Evolutionary conservation across 2,888 invertebrate species (phyloP), one percentile per base, ranked within the genome.

Genomic region (Phengaris alcon): DNA sequence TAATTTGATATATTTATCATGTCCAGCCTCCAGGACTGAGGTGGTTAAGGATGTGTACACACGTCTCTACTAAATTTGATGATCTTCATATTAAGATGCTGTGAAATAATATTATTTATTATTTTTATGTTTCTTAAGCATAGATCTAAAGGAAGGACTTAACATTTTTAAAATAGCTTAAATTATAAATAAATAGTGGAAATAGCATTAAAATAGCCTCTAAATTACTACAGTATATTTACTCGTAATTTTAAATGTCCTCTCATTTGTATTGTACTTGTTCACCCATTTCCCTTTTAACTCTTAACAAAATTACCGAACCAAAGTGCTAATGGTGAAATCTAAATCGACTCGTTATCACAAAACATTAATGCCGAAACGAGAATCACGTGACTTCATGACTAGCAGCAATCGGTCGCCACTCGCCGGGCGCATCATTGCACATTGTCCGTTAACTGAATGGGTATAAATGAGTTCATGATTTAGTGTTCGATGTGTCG

Each of bases 401-500:
- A 87, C 84, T 87, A 82, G 81, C 79, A 82, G 80, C 82, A 81
- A 84, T 85, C 82, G 82, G 44, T 85, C 82, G 82, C 3, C 64
- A 22, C 22, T 59, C 64, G 59, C 59, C 35, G 22, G 80, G 82
- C 78, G 82, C 84, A 83, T 88, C 87, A 88, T 82, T 85, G 85
- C 82, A 83, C 83, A 86, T 85, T 86, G 87, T 89, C 86, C 86
- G 87, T 85, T 86, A 86, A 87, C 87, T 88, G 88, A 89, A 90
- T 88, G 84, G 87, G 83, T 85, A 89, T 87, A 89, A 91, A 91
- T 90, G 89, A 90, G 88, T 87, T 83, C 86, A 85, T 88, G 86
- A 90, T 90, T 88, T 87, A 87, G 87, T 83, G 82, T 82, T 83
- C 84, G 84, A 83, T 86, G 85, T 86, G 84, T 86, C 83, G 82